Evolutionary conservation across 2,113 vertebrate species (phyloP).

Genomic region (Sceloporus tristichus): DNA sequence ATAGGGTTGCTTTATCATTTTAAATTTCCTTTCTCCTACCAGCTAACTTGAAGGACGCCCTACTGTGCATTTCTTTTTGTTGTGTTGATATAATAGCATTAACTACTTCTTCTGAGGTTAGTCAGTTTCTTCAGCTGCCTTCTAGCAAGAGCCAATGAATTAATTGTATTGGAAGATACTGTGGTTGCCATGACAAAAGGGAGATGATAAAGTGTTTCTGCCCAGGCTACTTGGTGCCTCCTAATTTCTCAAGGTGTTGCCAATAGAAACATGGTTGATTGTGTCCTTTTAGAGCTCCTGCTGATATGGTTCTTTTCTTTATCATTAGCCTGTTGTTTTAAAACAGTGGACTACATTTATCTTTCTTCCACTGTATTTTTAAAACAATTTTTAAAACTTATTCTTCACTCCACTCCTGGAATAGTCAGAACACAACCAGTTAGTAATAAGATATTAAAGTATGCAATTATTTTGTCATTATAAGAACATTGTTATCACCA

Average conservation of each 20-base stretch:
- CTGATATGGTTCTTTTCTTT: not conserved
- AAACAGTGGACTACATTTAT: not conserved
- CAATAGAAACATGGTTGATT: not conserved
- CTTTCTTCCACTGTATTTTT: not conserved
- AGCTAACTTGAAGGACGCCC: not conserved
- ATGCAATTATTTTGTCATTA: not conserved
- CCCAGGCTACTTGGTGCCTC: not conserved
- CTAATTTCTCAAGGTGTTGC: not conserved
- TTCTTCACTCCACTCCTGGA: not conserved
- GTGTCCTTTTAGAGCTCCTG: not conserved
- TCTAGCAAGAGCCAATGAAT: not conserved
- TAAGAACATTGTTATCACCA: too few relatives aligned
- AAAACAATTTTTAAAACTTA: not conserved
- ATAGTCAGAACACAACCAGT: not conserved
- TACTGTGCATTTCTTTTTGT: not conserved
- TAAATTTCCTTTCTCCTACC: not conserved
- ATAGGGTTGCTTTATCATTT: not conserved
- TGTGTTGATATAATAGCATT: not conserved
- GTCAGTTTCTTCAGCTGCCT: not conserved
- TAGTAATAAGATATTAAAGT: not conserved
- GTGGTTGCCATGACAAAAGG: conserved; percentile 17
- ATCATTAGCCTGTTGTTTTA: not conserved
- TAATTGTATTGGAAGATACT: not conserved
- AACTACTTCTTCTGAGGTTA: not conserved
- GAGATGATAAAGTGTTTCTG: not conserved